A percentile compares a stretch with the other conserved stretches of the same genome.
Conservation (phyloP, 2,797 vertebrate genomes). For the Huso huso region DNA sequence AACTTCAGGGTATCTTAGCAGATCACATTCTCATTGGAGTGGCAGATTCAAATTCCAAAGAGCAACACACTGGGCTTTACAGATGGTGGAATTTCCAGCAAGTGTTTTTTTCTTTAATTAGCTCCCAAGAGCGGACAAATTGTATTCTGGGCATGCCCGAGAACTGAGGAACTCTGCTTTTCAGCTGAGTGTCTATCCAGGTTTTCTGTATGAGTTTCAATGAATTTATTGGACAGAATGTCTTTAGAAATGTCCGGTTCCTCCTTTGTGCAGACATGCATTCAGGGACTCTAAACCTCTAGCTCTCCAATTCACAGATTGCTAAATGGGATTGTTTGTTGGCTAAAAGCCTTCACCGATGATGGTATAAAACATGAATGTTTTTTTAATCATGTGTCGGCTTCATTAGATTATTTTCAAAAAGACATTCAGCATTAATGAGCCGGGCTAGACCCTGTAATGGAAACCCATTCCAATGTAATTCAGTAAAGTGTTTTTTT, state of each 20-base stretch:
- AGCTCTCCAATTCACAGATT: not conserved
- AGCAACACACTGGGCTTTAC: slow-evolving; percentile 7
- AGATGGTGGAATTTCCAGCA: slow-evolving; percentile 20
- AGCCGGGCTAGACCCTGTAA: not conserved
- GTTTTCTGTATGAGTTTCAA: not conserved
- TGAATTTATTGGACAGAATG: not conserved
- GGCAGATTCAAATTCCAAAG: slow-evolving; percentile 1
- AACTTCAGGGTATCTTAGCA: too few species aligned
- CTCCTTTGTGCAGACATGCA: not conserved
- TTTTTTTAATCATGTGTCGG: not conserved
- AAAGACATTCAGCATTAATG: not conserved
- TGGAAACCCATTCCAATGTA: not conserved
- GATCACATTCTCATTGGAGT: too few species aligned
- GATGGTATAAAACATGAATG: slow-evolving; percentile 1
- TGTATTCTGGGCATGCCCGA: slow-evolving; percentile 35
- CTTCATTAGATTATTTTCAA: not conserved
- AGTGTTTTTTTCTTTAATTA: slow-evolving; percentile 42
- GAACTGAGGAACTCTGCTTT: slow-evolving; percentile 33
- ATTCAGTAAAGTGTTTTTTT: too few species aligned
- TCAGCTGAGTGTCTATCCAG: not conserved
- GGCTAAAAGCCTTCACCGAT: not conserved
- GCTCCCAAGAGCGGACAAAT: slow-evolving; percentile 47
- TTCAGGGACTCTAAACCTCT: not conserved
- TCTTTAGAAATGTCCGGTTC: not conserved
- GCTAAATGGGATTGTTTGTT: not conserved